Base-by-base conservation (phyloP, 2,113 vertebrate species). In the Plectropomus leopardus region DNA sequence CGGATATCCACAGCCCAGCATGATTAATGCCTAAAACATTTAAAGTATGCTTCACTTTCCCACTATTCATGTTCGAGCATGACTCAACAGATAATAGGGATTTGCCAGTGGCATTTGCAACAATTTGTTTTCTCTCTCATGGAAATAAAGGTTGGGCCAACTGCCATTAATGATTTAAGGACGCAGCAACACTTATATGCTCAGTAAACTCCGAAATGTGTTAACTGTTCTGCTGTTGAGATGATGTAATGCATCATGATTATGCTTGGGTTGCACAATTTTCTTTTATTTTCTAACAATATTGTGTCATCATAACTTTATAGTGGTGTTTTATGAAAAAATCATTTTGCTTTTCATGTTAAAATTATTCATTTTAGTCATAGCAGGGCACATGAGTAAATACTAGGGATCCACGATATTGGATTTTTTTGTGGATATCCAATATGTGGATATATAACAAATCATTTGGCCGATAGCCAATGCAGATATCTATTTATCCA, bases 21-120 rank as follows among this genome's bases (percentile, higher is more conserved):
- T 71, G 65, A 53, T 45, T 59, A 51, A 32, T 60, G n/a, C 44
- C 7, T 10, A 11, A 51, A 45, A 4, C 8, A 48, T 40, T 66
- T 1, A 16, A 50, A 19, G 32, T 1, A 34, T 17, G 17, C 23
- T 10, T 45, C 40, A 34, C 23, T 63, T 53, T 40, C 30, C 7
- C n/a, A 6, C 11, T 19, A 4, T 5, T 74, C 79, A n/a, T 76
- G 76, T 36, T 13, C 21, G 14, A 55, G 15, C 78, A 73, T 0
- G 66, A 61, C 48, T 68, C 1, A 32, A 24, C 23, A 28, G n/a
- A 34, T 17, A 21, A 17, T 15, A 19, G 0, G 23, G 5, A 2
- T n/a, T 15, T 48, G 21, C 0, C 8, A 61, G 13, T 54, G 48
- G 16, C 5, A 55, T 36, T 65, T 48, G 2, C 1, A 59, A 24